These are phyloP conservation scores for Pocillopora grandis DNA, from an alignment of 92 coral and sea anemone species.

Conservation along the genomic window DNA sequence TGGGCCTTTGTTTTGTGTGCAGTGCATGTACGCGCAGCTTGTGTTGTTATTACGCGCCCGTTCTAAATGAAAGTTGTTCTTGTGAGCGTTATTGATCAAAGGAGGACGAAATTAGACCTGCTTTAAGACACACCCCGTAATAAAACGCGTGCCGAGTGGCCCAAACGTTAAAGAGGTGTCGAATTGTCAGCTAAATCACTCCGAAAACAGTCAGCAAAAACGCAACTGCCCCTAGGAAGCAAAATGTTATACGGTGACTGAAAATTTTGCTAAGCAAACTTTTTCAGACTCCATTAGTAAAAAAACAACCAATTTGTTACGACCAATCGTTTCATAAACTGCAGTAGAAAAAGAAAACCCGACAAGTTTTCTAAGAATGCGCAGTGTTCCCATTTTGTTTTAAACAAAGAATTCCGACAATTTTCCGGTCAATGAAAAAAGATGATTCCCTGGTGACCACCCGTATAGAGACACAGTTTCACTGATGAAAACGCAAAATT, in stretches of 20 bases:
- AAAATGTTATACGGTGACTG: too few relatives aligned
- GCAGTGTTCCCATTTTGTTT: background rate
- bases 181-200: too few relatives aligned
- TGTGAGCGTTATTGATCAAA: background rate
- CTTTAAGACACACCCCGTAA: background rate
- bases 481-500: background rate
- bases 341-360: background rate
- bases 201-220: too few relatives aligned
- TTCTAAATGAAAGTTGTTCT: background rate
- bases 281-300: background rate
- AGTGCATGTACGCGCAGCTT: background rate
- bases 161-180: too few relatives aligned
- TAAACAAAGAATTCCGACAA: constrained; percentile 4
- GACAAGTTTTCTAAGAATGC: background rate
- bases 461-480: background rate
- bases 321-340: background rate
- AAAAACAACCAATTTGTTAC: background rate
- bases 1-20: constrained; percentile 28
- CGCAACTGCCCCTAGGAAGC: too few relatives aligned
- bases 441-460: constrained; percentile 10
- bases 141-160: background rate
- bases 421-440: constrained; percentile 24
- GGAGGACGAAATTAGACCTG: background rate
- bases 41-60: constrained; percentile 13
- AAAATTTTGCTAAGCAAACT: too few relatives aligned